Percentiles rank a stretch among this genome's conserved stretches.
phyloP scores from a whole-genome alignment of 2,113 vertebrate species.

The Monarcha castaneiventris region DNA sequence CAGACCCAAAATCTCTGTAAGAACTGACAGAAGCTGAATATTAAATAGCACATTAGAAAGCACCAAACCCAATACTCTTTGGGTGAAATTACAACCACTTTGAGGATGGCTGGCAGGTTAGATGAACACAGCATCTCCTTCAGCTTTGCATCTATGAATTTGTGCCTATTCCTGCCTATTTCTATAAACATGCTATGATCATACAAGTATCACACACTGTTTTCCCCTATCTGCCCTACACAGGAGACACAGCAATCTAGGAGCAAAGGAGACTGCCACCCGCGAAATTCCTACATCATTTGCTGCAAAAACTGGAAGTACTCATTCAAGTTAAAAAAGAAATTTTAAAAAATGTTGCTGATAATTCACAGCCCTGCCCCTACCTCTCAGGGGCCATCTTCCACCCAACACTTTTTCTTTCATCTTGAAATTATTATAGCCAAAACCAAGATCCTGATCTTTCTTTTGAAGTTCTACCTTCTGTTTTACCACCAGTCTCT shows the following conservation, averaged over 20 bases:
- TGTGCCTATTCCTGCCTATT: neutral
- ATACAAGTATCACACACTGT: neutral
- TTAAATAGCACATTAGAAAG: neutral
- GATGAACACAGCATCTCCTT: neutral
- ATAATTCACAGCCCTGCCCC: neutral
- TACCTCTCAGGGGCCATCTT: neutral
- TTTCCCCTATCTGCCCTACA: neutral
- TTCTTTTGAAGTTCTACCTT: slow-evolving; percentile 1
- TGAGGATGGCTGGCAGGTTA: neutral
- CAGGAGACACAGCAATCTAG: neutral
- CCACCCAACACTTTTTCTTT: neutral
- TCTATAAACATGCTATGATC: neutral
- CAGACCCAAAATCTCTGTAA: neutral
- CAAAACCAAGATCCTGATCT: neutral
- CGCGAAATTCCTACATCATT: neutral
- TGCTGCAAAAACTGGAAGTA: neutral
- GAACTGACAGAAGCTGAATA: neutral
- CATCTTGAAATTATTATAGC: neutral
- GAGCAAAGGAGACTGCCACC: neutral
- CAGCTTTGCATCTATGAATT: neutral
- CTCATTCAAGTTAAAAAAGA: neutral
- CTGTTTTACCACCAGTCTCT: neutral
- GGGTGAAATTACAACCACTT: neutral
- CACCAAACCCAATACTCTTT: neutral
- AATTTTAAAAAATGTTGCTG: neutral